phyloP scores from a whole-genome alignment of 2,113 vertebrate genomes.

The Xiphias gladius region DNA sequence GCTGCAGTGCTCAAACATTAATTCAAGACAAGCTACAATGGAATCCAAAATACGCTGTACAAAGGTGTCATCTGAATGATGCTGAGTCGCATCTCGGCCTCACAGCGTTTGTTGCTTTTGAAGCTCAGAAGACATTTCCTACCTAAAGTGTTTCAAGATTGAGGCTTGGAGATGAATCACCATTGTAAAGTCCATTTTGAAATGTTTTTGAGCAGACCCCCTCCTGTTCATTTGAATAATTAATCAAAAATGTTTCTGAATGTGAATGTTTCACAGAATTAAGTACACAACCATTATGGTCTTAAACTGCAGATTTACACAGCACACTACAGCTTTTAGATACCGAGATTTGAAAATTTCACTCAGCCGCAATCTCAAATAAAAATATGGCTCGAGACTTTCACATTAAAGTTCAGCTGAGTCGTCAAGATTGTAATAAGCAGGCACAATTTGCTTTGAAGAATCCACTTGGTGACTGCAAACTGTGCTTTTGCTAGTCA shows the following conservation, averaged over 20 bases:
- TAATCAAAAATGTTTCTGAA: slow-evolving; percentile 1
- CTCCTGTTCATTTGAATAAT: slow-evolving; percentile 30
- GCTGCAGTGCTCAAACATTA: slow-evolving; percentile 38
- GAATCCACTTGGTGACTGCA: slow-evolving; percentile 81
- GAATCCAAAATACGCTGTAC: slow-evolving; percentile 25
- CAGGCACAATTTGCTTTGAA: slow-evolving; percentile 85
- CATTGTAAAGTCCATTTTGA: slow-evolving; percentile 46
- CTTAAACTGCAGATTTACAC: slow-evolving; percentile 37
- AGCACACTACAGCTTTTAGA: slow-evolving; percentile 41
- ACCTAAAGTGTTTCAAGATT: slow-evolving; percentile 23
- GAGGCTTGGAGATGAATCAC: slow-evolving; percentile 41
- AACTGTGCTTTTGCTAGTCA: slow-evolving; percentile 84
- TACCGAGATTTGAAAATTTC: slow-evolving; percentile 39
- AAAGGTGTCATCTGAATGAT: slow-evolving; percentile 39
- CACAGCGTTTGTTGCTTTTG: slow-evolving; percentile 34
- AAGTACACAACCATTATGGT: slow-evolving; percentile 48
- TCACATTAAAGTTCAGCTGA: slow-evolving; percentile 62
- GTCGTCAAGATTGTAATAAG: slow-evolving; percentile 79
- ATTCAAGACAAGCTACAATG: slow-evolving; percentile 42
- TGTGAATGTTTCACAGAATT: slow-evolving; percentile 44
- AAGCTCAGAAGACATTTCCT: slow-evolving; percentile 32
- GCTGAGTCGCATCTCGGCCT: slow-evolving; percentile 24
- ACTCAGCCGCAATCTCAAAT: slow-evolving; percentile 52
- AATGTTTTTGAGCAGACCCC: slow-evolving; percentile 35
- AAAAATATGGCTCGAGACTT: slow-evolving; percentile 67